These are phyloP conservation scores for Platynereis dumerilii DNA, from an alignment of 2,888 invertebrate species.

Conservation along the genomic window DNA sequence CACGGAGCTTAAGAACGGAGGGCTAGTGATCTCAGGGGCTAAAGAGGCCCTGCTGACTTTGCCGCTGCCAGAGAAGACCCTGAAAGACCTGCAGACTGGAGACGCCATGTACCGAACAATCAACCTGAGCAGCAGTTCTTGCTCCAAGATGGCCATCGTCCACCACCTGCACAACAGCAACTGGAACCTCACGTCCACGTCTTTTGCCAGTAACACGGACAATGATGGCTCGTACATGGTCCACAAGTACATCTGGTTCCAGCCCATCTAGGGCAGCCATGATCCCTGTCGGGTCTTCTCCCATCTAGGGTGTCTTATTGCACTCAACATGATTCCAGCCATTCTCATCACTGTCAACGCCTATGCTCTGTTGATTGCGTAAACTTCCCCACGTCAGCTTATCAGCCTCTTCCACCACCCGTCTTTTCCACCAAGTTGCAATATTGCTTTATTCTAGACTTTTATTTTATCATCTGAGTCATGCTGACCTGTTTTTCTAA, in stretches of 20 bases:
- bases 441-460: too few species aligned
- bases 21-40: conserved; percentile 43
- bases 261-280: conserved; percentile 30
- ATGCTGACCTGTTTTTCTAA: too few species aligned
- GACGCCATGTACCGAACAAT: conserved; percentile 36
- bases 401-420: too few species aligned
- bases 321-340: too few species aligned
- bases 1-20: conserved; percentile 44
- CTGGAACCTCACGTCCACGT: conserved; percentile 41
- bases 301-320: too few species aligned
- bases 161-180: conserved; percentile 39
- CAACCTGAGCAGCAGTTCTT: conserved; percentile 36
- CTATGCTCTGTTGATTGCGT: too few species aligned
- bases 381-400: too few species aligned
- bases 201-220: conserved; percentile 43
- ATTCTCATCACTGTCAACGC: too few species aligned
- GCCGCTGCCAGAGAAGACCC: conserved; percentile 40
- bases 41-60: conserved; percentile 36
- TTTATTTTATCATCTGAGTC: too few species aligned
- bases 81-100: conserved; percentile 37
- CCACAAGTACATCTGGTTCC: conserved; percentile 46
- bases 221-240: conserved; percentile 47
- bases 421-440: too few species aligned
- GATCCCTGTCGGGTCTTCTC: too few species aligned
- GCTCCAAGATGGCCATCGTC: conserved; percentile 42